Percentiles rank a stretch among this genome's conserved stretches.
Evolutionary conservation across 2,888 invertebrate genomes (phyloP).

Genomic region (Pristionchus fissidentatus): DNA sequence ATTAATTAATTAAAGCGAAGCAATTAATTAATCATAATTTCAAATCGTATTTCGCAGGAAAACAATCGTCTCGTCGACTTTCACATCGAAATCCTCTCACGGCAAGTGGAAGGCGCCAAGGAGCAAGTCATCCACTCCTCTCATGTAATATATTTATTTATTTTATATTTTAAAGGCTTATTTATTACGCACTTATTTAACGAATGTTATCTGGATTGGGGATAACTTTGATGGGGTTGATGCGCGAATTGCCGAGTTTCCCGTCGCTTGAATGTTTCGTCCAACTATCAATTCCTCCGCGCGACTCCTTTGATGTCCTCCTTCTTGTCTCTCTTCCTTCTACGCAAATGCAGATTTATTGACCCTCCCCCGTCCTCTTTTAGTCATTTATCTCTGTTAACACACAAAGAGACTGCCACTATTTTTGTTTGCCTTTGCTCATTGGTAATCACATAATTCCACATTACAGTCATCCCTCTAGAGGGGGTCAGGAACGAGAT

Average conservation of each 20-base stretch:
- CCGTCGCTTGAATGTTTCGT: not conserved
- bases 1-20: not conserved
- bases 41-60: not conserved
- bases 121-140: conserved; percentile 35
- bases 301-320: conserved; percentile 22
- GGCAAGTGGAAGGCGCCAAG: not conserved
- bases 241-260: not conserved
- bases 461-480: too few relatives aligned
- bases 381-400: conserved; percentile 32
- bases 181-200: not conserved
- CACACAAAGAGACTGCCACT: not conserved
- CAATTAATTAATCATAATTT: too few relatives aligned
- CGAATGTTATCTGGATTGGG: not conserved
- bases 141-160: conserved; percentile 28
- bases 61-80: conserved; percentile 12
- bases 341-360: conserved; percentile 28
- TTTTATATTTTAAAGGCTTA: not conserved
- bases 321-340: conserved; percentile 33
- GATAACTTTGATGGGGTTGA: not conserved
- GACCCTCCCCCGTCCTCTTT: not conserved
- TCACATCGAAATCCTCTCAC: conserved; percentile 16
- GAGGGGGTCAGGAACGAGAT: not conserved
- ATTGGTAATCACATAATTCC: not conserved
- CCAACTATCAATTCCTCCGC: conserved; percentile 11
- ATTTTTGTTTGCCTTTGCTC: not conserved